These are phyloP conservation scores for Sebastes schlegelii DNA, from an alignment of 2,113 vertebrate genomes.

Conservation along the genomic window DNA sequence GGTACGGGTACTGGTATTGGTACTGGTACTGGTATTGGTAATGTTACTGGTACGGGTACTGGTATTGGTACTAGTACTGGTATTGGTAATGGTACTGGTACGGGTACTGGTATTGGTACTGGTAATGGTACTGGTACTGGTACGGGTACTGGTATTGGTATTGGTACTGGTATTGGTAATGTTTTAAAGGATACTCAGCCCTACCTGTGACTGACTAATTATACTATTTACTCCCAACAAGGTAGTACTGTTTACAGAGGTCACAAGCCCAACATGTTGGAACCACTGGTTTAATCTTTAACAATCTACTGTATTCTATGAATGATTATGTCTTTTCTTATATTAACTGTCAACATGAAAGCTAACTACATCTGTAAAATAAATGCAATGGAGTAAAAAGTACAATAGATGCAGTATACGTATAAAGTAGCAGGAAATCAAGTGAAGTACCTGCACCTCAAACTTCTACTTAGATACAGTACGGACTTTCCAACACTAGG, in stretches of 20 bases:
- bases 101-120: no score
- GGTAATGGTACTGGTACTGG: no score
- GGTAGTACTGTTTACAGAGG: no score
- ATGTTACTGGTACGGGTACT: no score
- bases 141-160: no score
- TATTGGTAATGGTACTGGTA: no score
- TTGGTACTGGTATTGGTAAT: no score
- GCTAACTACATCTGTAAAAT: not conserved
- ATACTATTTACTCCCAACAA: not conserved
- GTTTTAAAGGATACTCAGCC: no score
- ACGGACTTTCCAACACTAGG: not conserved
- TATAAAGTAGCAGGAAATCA: not conserved
- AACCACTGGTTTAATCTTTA: not conserved
- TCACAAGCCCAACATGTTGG: not conserved
- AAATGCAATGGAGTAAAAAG: slow-evolving; percentile 4
- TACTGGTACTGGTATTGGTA: no score
- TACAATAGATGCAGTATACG: not conserved
- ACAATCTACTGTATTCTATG: not conserved
- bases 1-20: no score
- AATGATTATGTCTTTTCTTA: not conserved
- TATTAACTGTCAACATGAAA: not conserved
- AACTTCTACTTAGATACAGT: not conserved
- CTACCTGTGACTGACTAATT: not conserved
- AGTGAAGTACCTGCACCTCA: not conserved
- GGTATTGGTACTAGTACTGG: no score